Percentiles rank a stretch among this genome's conserved stretches.
These are phyloP conservation scores for Parnassius apollo DNA, from an alignment of 2,888 invertebrate species.

Conservation along the genomic window DNA sequence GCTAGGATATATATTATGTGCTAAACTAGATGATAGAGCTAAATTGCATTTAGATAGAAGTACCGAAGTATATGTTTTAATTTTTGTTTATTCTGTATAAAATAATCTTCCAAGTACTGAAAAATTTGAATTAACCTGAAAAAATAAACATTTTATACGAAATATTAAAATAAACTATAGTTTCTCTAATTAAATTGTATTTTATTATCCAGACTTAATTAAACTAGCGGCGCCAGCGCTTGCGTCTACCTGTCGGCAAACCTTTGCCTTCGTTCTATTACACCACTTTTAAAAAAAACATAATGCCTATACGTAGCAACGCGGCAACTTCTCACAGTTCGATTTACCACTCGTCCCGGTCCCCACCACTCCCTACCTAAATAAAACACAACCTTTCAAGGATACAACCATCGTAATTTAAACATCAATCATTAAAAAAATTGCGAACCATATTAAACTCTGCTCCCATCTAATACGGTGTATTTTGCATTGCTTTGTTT, in stretches of 20 bases:
- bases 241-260: constrained; percentile 69
- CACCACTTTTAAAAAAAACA: constrained; percentile 75
- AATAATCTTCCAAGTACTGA: no score
- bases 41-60: no score
- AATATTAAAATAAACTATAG: constrained; percentile 3
- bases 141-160: background rate
- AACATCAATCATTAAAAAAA: constrained; percentile 48
- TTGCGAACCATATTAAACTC: constrained; percentile 45
- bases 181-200: constrained; percentile 20
- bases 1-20: no score
- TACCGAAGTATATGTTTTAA: no score
- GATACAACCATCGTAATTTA: constrained; percentile 77
- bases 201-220: constrained; percentile 62
- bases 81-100: no score
- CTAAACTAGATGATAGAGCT: no score
- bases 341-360: constrained; percentile 43
- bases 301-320: constrained; percentile 68
- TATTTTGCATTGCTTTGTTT: constrained; percentile 35
- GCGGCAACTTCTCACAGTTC: constrained; percentile 75
- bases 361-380: constrained; percentile 50
- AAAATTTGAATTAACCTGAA: no score
- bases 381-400: constrained; percentile 79
- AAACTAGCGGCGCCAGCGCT: constrained; percentile 71
- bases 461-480: constrained; percentile 38
- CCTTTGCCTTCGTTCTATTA: constrained; percentile 74